Evolutionary conservation across 2,888 invertebrate species (phyloP).

Genomic region (Cantharis nigra): DNA sequence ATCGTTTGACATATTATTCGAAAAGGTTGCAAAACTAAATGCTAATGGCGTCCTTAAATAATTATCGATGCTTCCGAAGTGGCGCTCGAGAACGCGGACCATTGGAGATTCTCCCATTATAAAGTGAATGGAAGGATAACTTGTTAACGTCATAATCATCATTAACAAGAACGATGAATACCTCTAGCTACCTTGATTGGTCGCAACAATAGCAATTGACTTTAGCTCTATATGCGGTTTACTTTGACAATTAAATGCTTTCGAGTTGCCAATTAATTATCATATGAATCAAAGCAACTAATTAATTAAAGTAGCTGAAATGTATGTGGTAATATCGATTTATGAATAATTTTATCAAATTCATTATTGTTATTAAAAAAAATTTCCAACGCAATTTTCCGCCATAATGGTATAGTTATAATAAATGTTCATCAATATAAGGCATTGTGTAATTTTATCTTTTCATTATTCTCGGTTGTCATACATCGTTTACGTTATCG

Average conservation of each 20-base stretch:
- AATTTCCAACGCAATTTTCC: background rate
- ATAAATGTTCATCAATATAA: background rate
- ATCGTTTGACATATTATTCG: background rate
- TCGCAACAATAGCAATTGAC: background rate
- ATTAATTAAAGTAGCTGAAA: background rate
- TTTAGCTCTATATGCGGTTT: background rate
- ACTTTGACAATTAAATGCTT: background rate
- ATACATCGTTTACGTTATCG: background rate
- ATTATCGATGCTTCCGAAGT: background rate
- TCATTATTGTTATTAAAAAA: background rate
- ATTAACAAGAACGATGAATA: background rate
- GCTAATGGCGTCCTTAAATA: background rate
- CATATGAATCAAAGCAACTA: background rate
- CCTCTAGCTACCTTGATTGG: background rate
- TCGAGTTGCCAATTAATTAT: background rate
- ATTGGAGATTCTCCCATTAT: background rate
- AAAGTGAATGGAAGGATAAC: background rate
- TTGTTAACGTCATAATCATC: background rate
- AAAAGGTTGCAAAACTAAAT: background rate
- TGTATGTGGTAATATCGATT: background rate
- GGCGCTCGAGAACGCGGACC: background rate
- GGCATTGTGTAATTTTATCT: slow-evolving; percentile 1
- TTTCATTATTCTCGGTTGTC: background rate
- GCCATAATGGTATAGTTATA: background rate
- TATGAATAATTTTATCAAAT: background rate